These are phyloP conservation scores for Palythoa heliodiscus DNA, from an alignment of 92 coral and sea anemone species.

Conservation along the genomic window DNA sequence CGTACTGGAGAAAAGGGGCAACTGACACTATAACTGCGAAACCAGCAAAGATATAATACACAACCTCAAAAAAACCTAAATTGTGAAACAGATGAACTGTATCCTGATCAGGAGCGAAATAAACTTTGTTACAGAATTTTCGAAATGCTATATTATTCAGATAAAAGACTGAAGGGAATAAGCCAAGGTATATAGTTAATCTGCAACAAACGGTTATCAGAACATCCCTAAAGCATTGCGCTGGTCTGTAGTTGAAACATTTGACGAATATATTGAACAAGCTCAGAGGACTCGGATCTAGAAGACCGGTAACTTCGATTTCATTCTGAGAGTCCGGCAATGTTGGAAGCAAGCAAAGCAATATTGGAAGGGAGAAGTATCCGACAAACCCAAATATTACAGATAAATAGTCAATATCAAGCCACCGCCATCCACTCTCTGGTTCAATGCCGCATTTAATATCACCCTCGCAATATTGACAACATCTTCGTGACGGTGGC, in stretches of 20 bases:
- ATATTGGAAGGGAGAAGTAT: not conserved
- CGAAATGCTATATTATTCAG: not conserved
- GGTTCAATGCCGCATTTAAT: slow-evolving; percentile 11
- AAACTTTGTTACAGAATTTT: not conserved
- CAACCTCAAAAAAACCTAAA: not conserved
- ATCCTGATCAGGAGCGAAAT: not conserved
- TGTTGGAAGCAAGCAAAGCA: not conserved
- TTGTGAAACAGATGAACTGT: not conserved
- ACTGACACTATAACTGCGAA: not conserved
- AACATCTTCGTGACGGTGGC: not conserved
- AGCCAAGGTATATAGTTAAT: slow-evolving; percentile 7
- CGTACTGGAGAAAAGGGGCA: not conserved
- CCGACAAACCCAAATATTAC: not conserved
- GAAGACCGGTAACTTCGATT: not conserved
- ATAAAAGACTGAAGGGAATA: not conserved
- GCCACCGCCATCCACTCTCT: not conserved
- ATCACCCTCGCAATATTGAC: slow-evolving; percentile 10
- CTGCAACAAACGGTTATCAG: not conserved
- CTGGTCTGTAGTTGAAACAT: slow-evolving; percentile 29
- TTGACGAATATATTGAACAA: not conserved
- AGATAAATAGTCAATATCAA: not conserved
- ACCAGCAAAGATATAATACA: not conserved
- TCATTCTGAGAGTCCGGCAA: not conserved
- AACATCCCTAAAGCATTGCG: slow-evolving; percentile 17
- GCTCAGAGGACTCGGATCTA: slow-evolving; percentile 19